Evolutionary conservation across 2,797 vertebrate species (phyloP).

Genomic region (Myotis planiceps): DNA sequence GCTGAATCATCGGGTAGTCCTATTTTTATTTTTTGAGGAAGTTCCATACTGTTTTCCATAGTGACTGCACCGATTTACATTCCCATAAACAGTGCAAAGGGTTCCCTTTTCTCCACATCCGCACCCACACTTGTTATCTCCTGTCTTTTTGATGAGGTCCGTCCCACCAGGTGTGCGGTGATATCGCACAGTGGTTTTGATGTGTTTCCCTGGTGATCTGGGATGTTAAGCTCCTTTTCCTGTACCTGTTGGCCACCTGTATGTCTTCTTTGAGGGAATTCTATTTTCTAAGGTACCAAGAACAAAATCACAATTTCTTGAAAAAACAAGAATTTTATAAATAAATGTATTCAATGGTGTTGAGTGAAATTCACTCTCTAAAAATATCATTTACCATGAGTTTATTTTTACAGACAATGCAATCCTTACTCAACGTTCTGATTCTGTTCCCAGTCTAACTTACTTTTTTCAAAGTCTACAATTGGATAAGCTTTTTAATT

Average conservation of each 20-base stretch:
- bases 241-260: neutral
- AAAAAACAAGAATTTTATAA: neutral
- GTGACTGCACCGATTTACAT: neutral
- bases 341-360: neutral
- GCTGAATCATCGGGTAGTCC: neutral
- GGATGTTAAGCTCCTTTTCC: neutral
- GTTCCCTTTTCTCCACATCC: neutral
- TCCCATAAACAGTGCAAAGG: neutral
- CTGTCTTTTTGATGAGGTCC: neutral
- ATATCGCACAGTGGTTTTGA: neutral
- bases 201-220: neutral
- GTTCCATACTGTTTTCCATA: neutral
- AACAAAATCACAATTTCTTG: constrained; percentile 18
- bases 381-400: constrained; percentile 21
- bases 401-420: neutral
- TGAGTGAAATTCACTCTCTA: neutral
- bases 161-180: neutral
- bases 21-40: neutral
- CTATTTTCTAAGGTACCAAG: neutral
- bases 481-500: neutral
- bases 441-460: neutral
- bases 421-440: constrained; percentile 3
- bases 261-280: constrained; percentile 18
- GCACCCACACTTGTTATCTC: neutral
- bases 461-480: neutral